These are phyloP conservation scores for Sinosuthora webbiana DNA, from an alignment of 2,113 vertebrate species.

Conservation along the genomic window DNA sequence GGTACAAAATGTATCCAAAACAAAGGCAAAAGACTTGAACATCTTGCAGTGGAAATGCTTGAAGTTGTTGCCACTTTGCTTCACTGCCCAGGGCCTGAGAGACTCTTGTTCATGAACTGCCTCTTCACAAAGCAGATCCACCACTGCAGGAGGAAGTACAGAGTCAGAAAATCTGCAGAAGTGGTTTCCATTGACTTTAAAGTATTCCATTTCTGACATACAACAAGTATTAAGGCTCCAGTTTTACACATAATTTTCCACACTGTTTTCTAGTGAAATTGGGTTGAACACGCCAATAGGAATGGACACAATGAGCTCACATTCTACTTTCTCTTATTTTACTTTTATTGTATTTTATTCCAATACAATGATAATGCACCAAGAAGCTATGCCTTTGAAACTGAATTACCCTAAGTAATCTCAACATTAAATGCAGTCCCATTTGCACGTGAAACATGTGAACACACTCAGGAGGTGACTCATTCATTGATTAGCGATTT, in stretches of 20 bases:
- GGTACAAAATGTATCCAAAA: constrained; percentile 65
- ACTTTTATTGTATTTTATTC: neutral
- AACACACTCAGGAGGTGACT: neutral
- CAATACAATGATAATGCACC: neutral
- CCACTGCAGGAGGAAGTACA: constrained; percentile 79
- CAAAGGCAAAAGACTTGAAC: constrained; percentile 59
- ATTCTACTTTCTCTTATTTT: neutral
- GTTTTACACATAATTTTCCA: neutral
- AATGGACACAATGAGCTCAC: neutral
- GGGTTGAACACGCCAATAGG: neutral
- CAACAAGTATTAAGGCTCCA: neutral
- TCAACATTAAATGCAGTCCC: neutral
- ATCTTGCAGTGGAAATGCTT: constrained; percentile 22
- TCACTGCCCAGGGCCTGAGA: constrained; percentile 95
- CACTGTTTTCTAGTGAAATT: neutral
- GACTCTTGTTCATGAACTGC: constrained; percentile 99
- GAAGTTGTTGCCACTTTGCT: neutral
- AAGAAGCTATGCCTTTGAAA: neutral
- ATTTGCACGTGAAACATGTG: neutral
- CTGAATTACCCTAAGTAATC: neutral
- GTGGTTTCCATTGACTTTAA: neutral
- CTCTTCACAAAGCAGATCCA: constrained; percentile 99
- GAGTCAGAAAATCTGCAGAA: neutral
- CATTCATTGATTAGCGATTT: neutral
- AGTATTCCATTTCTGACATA: neutral